Conservation (phyloP, 2,113 vertebrate genomes). For the Mormyrus lacerda region DNA sequence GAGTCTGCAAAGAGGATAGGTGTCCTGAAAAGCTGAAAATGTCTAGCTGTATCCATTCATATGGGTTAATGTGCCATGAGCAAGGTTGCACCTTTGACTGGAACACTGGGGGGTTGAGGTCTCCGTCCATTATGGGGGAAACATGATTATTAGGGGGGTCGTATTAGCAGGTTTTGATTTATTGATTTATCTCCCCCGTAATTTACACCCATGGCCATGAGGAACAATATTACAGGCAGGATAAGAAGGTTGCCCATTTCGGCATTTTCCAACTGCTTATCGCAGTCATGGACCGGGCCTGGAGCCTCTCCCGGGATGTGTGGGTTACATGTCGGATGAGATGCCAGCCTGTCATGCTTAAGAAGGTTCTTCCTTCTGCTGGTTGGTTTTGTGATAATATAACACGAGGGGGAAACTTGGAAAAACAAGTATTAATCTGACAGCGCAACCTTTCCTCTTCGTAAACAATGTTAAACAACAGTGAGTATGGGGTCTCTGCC, state of each 20-base stretch:
- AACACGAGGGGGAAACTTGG: background rate
- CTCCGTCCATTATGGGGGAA: no score
- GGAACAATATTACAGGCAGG: background rate
- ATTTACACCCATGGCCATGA: no score
- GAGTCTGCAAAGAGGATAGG: background rate
- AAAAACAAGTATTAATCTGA: background rate
- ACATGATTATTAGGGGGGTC: no score
- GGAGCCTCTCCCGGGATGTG: background rate
- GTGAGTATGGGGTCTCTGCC: background rate
- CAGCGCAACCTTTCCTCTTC: constrained; percentile 22
- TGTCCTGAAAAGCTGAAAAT: background rate
- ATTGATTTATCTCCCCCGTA: no score
- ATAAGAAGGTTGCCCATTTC: background rate
- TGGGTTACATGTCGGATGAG: background rate
- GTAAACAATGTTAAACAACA: constrained; percentile 16
- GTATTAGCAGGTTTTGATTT: no score
- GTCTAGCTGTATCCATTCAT: background rate
- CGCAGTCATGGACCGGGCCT: background rate
- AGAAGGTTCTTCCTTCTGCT: background rate
- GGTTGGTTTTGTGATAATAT: background rate
- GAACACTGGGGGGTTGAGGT: no score
- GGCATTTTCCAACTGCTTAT: background rate
- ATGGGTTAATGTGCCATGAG: background rate
- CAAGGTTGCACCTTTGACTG: no score
- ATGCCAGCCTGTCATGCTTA: background rate